Base-by-base conservation (phyloP, 1,140 invertebrate genomes). In the Trachymyrmex septentrionalis region DNA sequence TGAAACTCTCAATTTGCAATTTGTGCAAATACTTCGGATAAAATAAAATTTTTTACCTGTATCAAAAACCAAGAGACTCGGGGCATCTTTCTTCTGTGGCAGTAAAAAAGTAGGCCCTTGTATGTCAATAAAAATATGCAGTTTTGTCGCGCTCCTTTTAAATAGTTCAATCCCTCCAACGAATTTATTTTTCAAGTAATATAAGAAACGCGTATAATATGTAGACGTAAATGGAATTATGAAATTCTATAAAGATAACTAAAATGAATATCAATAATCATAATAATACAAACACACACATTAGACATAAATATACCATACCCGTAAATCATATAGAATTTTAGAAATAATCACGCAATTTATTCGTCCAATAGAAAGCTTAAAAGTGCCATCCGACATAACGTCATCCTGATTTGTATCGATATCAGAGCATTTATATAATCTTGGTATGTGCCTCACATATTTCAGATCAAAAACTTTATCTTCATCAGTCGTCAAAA, bases 1-100 rank as follows among this genome's bases (percentile, higher is more conserved):
- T 34, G 12, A 67, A 38, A 21, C 61, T 19, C 63, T 48, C 21
- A 19, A 50, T 12, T 48, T 30, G 10, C n/a, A 34, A 48, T 55
- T 19, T 21, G 2, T 24, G 30, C 3, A 19, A 64, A 48, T 38
- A 21, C 27, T 24, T 38, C 12, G 2, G 3, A 38, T 48, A 44
- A 16, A 64, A 38, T 48, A 44, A 16, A 64, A 59, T 27, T 75
- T 4, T 38, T 7, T 73, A 97, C 97, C 97, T 93, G 97, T 96
- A 93, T 97, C 97, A 21, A 98, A 94, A 63, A 98, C 96, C 61
- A 98, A 94, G n/a, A 98, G 95, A 94, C 97, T 98, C 0, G 97
- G 97, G 7, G 97, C 97, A 75, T 97, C 97, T 24, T 97, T 97
- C 91, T 97, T 97, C 92, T 98, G 97, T 0, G 98, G 98, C 55